Evolutionary conservation across 92 coral and sea anemone genomes (phyloP), one percentile per base, ranked within the genome.

Genomic region (Siderastrea radians): DNA sequence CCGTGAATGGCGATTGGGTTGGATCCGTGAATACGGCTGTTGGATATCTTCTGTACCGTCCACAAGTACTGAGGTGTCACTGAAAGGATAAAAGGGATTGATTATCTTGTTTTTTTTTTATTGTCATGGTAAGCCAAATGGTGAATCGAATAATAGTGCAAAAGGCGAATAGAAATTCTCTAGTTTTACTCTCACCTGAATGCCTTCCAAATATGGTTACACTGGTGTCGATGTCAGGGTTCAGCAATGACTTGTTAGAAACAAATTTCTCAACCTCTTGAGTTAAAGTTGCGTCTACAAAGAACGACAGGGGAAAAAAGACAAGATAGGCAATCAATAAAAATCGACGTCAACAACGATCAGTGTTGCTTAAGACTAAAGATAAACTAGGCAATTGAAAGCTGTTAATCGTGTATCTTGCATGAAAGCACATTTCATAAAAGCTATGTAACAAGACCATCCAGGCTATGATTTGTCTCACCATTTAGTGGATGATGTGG

Each of bases 21-120:
- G 7, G 99, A 94, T 15, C 99, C 99, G 67, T 95, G 98, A 51
- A 96, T 95, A 17, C 88, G 91, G 87, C 93, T 95, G 81, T 94
- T 89, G 79, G 92, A 95, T 68, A 96, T 98, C 87, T 98, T 98
- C 82, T 95, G 99, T 15, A 95, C 96, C 53, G 99, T 93, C 99
- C 99, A 98, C 88, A 98, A 94, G 70, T 90, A 94, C 67, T 93
- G 81, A 16, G 99, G 99, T 9, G 98, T 91, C 61, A 96, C 99
- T 75, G 7, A 15, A 9, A 72, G 14, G 26, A 57, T 50, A 60
- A 74, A 51, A 57, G 12, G 55, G 58, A 38, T 46, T 38, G 7
- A 54, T 16, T 1, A 4, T 58, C 1, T 74, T 73, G 6, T 13
- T 5, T 3, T 17, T 9, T 2, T 67, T 67, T 67, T 9, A 4